Evolutionary conservation across 2,113 vertebrate species (phyloP).

Genomic region (Thomomys bottae): DNA sequence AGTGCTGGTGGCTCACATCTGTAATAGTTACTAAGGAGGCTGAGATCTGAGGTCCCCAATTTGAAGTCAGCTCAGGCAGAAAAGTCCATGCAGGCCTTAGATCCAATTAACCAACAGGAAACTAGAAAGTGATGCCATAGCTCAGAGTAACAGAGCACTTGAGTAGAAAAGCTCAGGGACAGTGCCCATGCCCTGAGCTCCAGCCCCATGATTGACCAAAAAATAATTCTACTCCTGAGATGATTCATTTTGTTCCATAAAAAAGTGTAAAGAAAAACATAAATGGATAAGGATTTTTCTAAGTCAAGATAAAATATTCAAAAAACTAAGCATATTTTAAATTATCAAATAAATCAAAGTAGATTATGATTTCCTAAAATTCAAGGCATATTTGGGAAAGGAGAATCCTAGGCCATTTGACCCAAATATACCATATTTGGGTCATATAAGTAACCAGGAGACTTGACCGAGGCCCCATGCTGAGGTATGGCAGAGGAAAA

Average conservation of each 20-base stretch:
- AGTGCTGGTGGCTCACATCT: too few species aligned
- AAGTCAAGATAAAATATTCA: not conserved
- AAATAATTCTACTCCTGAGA: not conserved
- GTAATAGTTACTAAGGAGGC: too few species aligned
- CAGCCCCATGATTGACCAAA: too few species aligned
- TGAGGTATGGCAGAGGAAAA: not conserved
- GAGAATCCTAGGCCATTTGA: not conserved
- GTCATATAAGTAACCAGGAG: not conserved
- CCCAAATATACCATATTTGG: not conserved
- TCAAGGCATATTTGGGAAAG: not conserved
- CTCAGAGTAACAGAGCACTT: too few species aligned
- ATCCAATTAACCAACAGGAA: too few species aligned
- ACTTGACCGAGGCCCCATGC: not conserved
- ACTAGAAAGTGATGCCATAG: too few species aligned
- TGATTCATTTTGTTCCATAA: not conserved
- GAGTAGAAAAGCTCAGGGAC: too few species aligned
- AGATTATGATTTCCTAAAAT: not conserved
- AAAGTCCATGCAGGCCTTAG: too few species aligned
- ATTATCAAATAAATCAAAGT: not conserved
- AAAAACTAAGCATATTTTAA: conserved; percentile 3
- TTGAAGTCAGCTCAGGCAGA: too few species aligned
- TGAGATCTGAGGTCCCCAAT: too few species aligned
- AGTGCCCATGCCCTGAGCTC: too few species aligned
- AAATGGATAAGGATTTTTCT: not conserved
- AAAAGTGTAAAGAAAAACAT: not conserved